Evolutionary conservation across 2,888 invertebrate genomes (phyloP), one percentile per base, ranked within the genome.

Genomic region (Xestia xanthographa): DNA sequence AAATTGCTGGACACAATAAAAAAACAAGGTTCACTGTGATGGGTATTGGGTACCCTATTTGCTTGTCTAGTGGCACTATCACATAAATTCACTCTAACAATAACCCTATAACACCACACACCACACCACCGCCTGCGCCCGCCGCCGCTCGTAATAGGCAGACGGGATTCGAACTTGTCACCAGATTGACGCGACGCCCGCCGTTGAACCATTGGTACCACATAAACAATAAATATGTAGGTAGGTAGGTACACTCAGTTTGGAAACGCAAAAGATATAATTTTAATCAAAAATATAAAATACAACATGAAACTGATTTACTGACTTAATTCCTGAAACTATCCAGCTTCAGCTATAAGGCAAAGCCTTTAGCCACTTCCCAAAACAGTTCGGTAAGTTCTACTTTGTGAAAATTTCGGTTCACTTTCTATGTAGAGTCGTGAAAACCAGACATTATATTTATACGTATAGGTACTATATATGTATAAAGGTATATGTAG

Each of bases 121-220:
- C n/a, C n/a, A n/a, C n/a, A n/a, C n/a, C n/a, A 26, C 6, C 34
- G 22, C 26, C 14, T 6, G 8, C 8, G 5, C 26, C 9, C 12
- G 56, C 17, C 26, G 29, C 29, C 58, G 29, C 29, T 29, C 17
- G 12, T 6, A 8, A 17, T 29, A 29, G 3, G 14, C 56, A 9
- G 43, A 1, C 53, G 53, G 45, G 56, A 79, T 29, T 41, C 29
- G n/a, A 77, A 50, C 43, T 34, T 20, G 26, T 60, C 48, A 60
- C n/a, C 17, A 17, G 11, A 14, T 9, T 45, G 11, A 20, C 17
- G 20, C n/a, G 20, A 29, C 26, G 41, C 20, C 70, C 34, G 14
- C 29, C 45, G 4, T 56, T 58, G 56, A 69, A 38, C 34, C 9
- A 78, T 50, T 38, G 38, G n/a, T 20, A 22, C 34, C 38, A 26